phyloP scores from a whole-genome alignment of 2,888 invertebrate species.

The Saturnia japonica region DNA sequence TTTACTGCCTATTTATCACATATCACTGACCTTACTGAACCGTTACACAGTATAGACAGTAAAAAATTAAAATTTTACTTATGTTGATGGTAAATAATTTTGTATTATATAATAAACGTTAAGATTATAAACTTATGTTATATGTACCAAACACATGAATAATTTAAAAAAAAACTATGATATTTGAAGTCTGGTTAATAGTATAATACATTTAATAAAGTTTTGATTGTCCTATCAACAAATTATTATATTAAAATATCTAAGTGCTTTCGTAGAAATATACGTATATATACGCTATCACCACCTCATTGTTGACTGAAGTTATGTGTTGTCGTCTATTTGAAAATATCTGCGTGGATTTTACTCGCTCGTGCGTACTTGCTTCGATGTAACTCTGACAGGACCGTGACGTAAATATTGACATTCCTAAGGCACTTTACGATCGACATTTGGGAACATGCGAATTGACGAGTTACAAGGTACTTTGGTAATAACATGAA shows the following conservation, averaged over 20 bases:
- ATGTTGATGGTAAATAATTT: no score
- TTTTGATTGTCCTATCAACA: background rate
- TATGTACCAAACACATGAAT: no score
- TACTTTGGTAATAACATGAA: background rate
- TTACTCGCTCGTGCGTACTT: background rate
- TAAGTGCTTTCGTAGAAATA: background rate
- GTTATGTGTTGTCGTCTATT: background rate
- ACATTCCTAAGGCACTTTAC: slow-evolving; percentile 11
- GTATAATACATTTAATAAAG: no score
- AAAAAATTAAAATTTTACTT: no score
- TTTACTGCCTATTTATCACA: no score
- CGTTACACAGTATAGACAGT: no score
- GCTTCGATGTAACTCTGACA: background rate
- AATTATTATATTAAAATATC: background rate
- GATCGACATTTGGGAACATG: slow-evolving; percentile 3
- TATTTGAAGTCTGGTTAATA: no score
- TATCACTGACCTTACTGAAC: no score
- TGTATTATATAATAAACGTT: no score
- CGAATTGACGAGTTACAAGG: background rate
- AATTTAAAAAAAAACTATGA: no score
- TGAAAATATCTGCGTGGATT: slow-evolving; percentile 1
- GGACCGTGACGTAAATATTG: slow-evolving; percentile 7
- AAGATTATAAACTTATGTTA: no score
- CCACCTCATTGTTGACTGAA: background rate
- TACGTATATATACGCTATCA: background rate